Conservation (phyloP, 2,888 invertebrate genomes). For the Epinotia bilunana region DNA sequence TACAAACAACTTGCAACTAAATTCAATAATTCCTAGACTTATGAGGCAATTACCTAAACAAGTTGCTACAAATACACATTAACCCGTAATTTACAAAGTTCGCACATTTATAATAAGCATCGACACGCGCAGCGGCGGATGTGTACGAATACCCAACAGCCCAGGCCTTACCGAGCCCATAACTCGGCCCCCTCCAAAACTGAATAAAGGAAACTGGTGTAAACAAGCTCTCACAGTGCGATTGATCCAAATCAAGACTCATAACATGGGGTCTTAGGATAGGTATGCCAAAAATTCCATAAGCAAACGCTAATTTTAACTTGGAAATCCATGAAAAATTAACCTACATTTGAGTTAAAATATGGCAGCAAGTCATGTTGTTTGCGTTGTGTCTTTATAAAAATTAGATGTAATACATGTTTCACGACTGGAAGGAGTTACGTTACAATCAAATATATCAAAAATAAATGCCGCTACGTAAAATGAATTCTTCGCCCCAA, state of each 20-base stretch:
- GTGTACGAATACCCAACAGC: slow-evolving; percentile 73
- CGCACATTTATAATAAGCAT: slow-evolving; percentile 64
- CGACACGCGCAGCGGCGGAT: slow-evolving; percentile 73
- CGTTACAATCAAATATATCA: no score
- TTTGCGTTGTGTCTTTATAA: no score
- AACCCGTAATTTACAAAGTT: slow-evolving; percentile 54
- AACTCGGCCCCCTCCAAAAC: slow-evolving; percentile 74
- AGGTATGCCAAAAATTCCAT: background rate
- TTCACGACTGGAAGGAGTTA: no score
- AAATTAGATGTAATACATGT: no score
- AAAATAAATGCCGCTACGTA: no score
- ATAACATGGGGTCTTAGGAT: slow-evolving; percentile 23
- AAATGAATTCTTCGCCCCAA: no score
- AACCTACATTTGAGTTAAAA: no score
- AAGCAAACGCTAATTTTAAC: no score
- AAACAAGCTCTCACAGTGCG: slow-evolving; percentile 57
- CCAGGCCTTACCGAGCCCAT: slow-evolving; percentile 64
- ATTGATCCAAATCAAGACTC: slow-evolving; percentile 48
- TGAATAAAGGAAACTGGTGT: slow-evolving; percentile 69
- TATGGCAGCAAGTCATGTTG: no score
- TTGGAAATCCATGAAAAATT: no score
- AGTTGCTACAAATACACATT: slow-evolving; percentile 32
- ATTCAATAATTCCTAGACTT: background rate
- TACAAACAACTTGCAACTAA: background rate
- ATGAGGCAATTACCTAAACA: slow-evolving; percentile 24